phyloP scores from a whole-genome alignment of 2,113 vertebrate species.

The Lates calcarifer region DNA sequence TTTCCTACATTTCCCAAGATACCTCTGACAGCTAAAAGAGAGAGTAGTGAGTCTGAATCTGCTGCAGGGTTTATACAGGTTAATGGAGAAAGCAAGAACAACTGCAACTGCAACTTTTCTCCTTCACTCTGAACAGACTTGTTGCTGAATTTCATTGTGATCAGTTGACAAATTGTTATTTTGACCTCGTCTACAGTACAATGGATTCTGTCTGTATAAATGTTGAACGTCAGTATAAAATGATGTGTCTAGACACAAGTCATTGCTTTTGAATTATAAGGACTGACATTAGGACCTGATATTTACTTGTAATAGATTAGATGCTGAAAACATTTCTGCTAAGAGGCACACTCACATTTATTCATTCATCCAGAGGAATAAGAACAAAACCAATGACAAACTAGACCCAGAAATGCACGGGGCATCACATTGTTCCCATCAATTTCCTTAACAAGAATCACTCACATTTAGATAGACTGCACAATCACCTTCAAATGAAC shows the following conservation, averaged over 20 bases:
- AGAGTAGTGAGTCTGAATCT: not conserved
- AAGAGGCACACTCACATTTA: constrained; percentile 6
- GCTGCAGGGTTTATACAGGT: constrained; percentile 10
- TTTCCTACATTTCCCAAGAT: not conserved
- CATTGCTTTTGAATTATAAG: constrained; percentile 3
- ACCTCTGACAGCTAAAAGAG: constrained; percentile 25
- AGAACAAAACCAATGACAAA: not conserved
- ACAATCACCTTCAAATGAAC: constrained; percentile 10
- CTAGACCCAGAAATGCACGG: not conserved
- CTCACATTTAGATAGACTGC: constrained; percentile 2
- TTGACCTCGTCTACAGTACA: not conserved
- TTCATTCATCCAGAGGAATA: constrained; percentile 4
- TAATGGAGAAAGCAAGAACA: not conserved
- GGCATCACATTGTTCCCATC: not conserved
- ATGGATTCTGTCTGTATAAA: constrained; percentile 8
- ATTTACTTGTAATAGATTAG: constrained; percentile 17
- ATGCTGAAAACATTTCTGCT: not conserved
- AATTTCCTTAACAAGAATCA: not conserved
- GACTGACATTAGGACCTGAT: constrained; percentile 1
- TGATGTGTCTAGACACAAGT: constrained; percentile 18
- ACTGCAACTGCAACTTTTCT: not conserved
- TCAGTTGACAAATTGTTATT: not conserved
- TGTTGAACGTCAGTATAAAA: constrained; percentile 8
- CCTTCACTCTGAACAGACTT: not conserved
- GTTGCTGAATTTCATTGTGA: not conserved